Conservation (phyloP, 2,113 vertebrate genomes). For the Anser brachyrhynchus region DNA sequence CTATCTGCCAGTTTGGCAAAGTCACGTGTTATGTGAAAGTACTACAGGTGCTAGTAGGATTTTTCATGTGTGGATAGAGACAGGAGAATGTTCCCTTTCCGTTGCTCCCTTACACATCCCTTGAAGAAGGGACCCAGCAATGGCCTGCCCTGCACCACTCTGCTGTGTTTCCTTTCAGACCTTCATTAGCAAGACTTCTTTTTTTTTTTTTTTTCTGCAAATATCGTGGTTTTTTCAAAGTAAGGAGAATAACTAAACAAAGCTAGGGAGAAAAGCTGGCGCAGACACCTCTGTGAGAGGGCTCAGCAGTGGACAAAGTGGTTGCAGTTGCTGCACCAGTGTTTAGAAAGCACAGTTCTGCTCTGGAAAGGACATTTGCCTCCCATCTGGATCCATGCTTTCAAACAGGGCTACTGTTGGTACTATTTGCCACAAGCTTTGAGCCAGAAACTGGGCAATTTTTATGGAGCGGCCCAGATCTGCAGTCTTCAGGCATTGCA, state of each 20-base stretch:
- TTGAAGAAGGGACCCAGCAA: background rate
- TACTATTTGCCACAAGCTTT: background rate
- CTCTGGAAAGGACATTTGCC: background rate
- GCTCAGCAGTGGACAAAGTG: background rate
- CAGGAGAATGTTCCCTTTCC: background rate
- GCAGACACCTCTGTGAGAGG: background rate
- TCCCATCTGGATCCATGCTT: background rate
- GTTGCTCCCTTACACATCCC: accelerated
- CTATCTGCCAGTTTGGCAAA: background rate
- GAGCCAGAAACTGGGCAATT: background rate
- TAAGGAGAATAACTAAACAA: background rate
- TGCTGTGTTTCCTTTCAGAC: background rate
- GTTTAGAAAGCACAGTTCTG: background rate
- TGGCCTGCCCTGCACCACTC: background rate
- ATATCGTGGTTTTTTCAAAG: background rate
- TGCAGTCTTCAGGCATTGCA: background rate
- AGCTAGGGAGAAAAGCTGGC: background rate
- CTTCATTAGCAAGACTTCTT: background rate
- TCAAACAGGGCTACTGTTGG: background rate
- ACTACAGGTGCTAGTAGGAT: background rate
- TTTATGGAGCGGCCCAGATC: background rate
- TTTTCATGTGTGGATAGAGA: background rate
- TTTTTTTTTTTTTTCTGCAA: background rate
- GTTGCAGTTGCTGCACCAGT: background rate
- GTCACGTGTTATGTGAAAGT: background rate